phyloP scores from a whole-genome alignment of 2,113 vertebrate genomes.

The Microcebus lehilahytsara region DNA sequence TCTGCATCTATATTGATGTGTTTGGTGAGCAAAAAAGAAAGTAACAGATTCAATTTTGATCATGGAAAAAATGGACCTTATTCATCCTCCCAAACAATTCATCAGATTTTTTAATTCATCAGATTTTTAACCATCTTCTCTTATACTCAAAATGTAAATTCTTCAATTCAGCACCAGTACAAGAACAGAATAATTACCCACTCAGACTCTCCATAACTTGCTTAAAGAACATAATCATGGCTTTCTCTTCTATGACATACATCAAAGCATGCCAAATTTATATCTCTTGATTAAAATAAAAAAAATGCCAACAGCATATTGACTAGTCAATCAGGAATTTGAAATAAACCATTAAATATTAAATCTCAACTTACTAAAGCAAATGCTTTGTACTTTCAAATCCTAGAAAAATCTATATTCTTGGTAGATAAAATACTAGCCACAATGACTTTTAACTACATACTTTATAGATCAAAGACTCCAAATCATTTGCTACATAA shows the following conservation, averaged over 20 bases:
- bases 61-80: neutral
- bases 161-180: neutral
- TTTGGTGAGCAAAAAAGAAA: conserved; percentile 38
- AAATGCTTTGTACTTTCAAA: neutral
- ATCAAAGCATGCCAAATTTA: neutral
- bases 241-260: neutral
- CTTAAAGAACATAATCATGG: neutral
- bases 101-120: neutral
- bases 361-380: neutral
- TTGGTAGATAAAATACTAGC: neutral
- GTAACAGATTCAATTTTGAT: conserved; percentile 33
- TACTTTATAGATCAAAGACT: neutral
- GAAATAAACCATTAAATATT: neutral
- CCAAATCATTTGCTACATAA: neutral
- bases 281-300: neutral
- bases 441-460: neutral
- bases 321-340: neutral
- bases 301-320: neutral
- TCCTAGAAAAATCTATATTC: neutral
- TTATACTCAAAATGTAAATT: neutral
- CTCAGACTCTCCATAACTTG: neutral
- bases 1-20: conserved; percentile 55
- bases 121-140: neutral
- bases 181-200: neutral
- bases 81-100: neutral